Conservation (phyloP, 1,140 invertebrate species). For the Teleogryllus occipitalis region DNA sequence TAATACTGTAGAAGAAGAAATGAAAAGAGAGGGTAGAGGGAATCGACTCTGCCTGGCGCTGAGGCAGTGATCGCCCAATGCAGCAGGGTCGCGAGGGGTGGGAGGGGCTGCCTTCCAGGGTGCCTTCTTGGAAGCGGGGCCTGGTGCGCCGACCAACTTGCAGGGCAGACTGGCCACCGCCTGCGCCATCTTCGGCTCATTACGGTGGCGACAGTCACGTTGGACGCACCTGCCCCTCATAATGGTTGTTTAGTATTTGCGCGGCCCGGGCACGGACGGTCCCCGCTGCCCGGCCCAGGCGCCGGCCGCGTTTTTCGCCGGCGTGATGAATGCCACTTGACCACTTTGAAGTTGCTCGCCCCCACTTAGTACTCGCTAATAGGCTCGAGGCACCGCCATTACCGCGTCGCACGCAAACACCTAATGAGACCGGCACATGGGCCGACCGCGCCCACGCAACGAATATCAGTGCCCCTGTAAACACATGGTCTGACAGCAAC, state of each 20-base stretch:
- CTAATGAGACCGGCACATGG: no score
- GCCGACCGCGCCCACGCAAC: no score
- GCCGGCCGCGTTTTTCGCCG: not conserved
- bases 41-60: not conserved
- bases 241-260: slow-evolving; percentile 5
- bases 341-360: not conserved
- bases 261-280: not conserved
- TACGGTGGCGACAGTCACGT: not conserved
- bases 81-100: not conserved
- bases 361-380: not conserved
- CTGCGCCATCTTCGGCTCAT: slow-evolving; percentile 2
- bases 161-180: not conserved
- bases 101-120: not conserved
- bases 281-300: not conserved
- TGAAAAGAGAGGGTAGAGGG: not conserved
- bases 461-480: no score
- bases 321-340: not conserved
- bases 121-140: no score
- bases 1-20: not conserved
- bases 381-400: not conserved
- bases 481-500: no score
- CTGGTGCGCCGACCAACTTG: not conserved
- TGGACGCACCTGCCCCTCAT: not conserved
- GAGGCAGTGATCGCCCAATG: not conserved
- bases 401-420: not conserved